These are phyloP conservation scores for Rhineura floridana DNA, from an alignment of 2,113 vertebrate genomes.

Conservation along the genomic window DNA sequence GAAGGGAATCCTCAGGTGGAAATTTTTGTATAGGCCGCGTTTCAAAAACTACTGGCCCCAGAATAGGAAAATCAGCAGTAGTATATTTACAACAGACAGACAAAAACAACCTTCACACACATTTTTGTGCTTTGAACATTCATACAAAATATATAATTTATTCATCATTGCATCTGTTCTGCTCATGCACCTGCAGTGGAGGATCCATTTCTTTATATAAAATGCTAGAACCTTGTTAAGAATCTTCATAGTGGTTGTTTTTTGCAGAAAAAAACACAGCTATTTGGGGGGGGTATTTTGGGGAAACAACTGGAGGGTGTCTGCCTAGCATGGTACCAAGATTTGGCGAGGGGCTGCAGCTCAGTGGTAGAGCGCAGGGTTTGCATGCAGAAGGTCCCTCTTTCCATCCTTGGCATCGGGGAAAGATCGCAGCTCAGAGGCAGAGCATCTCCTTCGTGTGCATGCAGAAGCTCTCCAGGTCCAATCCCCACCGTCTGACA, in stretches of 20 bases:
- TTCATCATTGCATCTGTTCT: constrained; percentile 54
- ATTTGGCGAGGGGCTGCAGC: background rate
- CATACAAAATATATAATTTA: constrained; percentile 78
- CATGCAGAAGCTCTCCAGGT: too few species aligned
- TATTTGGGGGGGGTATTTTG: background rate
- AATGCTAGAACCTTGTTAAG: constrained; percentile 71
- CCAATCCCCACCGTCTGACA: too few species aligned
- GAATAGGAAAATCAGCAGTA: constrained; percentile 48
- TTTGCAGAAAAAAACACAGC: constrained; percentile 35
- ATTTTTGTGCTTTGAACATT: constrained; percentile 62
- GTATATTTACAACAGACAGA: background rate
- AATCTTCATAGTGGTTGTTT: constrained; percentile 66
- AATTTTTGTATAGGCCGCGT: background rate
- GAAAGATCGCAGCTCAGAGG: too few species aligned
- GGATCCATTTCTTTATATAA: constrained; percentile 63
- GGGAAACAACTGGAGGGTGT: background rate
- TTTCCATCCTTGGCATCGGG: background rate
- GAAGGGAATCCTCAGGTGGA: too few species aligned
- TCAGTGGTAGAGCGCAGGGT: background rate
- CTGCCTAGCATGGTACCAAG: background rate
- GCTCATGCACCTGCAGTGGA: constrained; percentile 50
- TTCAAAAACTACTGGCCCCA: constrained; percentile 34
- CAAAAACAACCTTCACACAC: constrained; percentile 42
- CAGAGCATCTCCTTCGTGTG: too few species aligned
- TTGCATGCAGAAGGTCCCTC: background rate